Evolutionary conservation across 2,797 vertebrate species (phyloP).

Genomic region (Chaenodraco wilsoni): DNA sequence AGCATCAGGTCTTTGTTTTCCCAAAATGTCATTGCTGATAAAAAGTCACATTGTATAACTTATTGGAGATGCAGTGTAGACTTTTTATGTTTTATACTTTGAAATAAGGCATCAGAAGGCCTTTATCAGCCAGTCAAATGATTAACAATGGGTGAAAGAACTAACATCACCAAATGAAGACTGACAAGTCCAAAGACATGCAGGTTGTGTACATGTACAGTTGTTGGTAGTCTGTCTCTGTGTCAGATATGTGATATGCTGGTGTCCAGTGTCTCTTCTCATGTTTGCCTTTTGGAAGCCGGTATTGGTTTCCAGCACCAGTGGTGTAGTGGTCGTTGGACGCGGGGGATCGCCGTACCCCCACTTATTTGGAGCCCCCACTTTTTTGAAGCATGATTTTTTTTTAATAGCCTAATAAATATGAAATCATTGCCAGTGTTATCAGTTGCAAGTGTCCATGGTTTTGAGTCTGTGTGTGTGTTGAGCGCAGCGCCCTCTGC

Average conservation of each 20-base stretch:
- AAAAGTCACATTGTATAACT: not conserved
- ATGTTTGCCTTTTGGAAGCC: not conserved
- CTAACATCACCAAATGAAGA: not conserved
- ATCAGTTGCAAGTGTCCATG: too few relatives aligned
- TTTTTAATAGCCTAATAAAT: too few relatives aligned
- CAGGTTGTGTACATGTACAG: constrained; percentile 1
- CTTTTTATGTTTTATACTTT: not conserved
- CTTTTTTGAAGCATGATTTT: too few relatives aligned
- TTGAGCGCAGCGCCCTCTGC: too few relatives aligned
- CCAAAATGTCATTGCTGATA: not conserved
- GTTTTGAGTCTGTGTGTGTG: too few relatives aligned
- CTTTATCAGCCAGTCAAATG: not conserved
- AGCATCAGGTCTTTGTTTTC: not conserved
- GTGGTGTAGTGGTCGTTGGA: too few relatives aligned
- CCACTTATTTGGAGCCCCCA: too few relatives aligned
- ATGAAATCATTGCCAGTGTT: too few relatives aligned
- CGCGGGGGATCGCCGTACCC: too few relatives aligned
- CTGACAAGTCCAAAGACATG: not conserved
- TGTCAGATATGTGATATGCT: not conserved
- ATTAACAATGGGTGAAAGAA: not conserved
- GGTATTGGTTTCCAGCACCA: not conserved
- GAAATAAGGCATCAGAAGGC: not conserved
- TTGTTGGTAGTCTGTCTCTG: not conserved
- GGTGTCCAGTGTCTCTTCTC: not conserved
- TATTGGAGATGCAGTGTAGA: not conserved